Evolutionary conservation across 1,140 invertebrate genomes (phyloP).

Genomic region (Nasonia vitripennis): DNA sequence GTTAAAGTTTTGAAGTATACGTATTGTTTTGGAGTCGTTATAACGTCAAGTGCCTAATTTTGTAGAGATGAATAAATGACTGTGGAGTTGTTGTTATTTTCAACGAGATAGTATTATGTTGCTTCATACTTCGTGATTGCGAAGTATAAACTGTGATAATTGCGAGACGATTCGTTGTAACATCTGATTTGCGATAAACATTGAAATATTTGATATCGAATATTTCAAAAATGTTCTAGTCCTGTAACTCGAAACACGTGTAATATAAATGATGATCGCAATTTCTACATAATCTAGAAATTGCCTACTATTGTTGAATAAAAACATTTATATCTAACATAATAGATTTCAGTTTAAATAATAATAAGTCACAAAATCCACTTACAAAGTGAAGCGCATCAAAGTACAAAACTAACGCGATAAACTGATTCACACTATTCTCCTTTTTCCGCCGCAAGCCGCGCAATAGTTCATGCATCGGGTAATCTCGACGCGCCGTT

Average conservation of each 20-base stretch:
- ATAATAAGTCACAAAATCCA: background rate
- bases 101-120: too few species aligned
- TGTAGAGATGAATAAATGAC: too few species aligned
- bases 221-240: background rate
- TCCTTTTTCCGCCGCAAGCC: slow-evolving; percentile 11
- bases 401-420: background rate
- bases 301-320: background rate
- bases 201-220: background rate
- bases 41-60: too few species aligned
- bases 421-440: background rate
- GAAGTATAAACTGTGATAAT: slow-evolving; percentile 32
- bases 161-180: background rate
- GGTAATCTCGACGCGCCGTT: slow-evolving; percentile 30
- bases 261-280: background rate
- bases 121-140: background rate
- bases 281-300: too few species aligned
- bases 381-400: background rate
- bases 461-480: slow-evolving; percentile 35
- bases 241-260: too few species aligned
- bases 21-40: too few species aligned
- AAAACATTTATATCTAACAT: background rate
- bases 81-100: too few species aligned
- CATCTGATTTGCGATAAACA: background rate
- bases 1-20: too few species aligned
- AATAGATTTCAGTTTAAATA: background rate